These are phyloP conservation scores for Escarpia spicata DNA, from an alignment of 2,888 invertebrate genomes.

Conservation along the genomic window DNA sequence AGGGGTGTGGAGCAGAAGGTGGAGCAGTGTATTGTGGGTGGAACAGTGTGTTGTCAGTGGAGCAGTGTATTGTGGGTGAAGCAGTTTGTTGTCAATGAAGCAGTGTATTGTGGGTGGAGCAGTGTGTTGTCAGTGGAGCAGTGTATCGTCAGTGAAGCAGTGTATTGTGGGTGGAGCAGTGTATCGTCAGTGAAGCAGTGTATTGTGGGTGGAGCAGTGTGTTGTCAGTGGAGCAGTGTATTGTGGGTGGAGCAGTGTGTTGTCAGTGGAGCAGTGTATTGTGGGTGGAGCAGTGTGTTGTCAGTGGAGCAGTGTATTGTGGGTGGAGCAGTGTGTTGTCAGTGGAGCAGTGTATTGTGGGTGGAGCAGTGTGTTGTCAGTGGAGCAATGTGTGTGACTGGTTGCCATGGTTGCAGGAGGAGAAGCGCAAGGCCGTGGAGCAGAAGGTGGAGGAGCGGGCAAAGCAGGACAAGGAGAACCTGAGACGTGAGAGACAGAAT, in stretches of 20 bases:
- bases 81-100: slow-evolving; percentile 56
- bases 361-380: too few relatives aligned
- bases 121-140: slow-evolving; percentile 77
- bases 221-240: too few relatives aligned
- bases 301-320: too few relatives aligned
- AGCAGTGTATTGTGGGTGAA: slow-evolving; percentile 73
- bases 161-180: too few relatives aligned
- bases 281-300: slow-evolving; percentile 75
- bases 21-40: slow-evolving; percentile 80
- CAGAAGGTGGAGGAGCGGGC: slow-evolving; percentile 93
- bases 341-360: too few relatives aligned
- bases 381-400: too few relatives aligned
- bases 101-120: slow-evolving; percentile 80
- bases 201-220: slow-evolving; percentile 75
- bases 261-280: slow-evolving; percentile 80
- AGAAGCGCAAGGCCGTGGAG: slow-evolving; percentile 88
- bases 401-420: slow-evolving; percentile 70
- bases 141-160: slow-evolving; percentile 20
- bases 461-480: slow-evolving; percentile 84
- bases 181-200: slow-evolving; percentile 87
- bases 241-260: too few relatives aligned
- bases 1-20: slow-evolving; percentile 91
- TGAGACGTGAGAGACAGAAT: slow-evolving; percentile 83
- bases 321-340: too few relatives aligned
- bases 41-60: slow-evolving; percentile 66